A percentile compares a stretch with the other conserved stretches of the same genome.
Evolutionary conservation across 2,113 vertebrate genomes (phyloP).

Genomic region (Odobenus rosmarus): DNA sequence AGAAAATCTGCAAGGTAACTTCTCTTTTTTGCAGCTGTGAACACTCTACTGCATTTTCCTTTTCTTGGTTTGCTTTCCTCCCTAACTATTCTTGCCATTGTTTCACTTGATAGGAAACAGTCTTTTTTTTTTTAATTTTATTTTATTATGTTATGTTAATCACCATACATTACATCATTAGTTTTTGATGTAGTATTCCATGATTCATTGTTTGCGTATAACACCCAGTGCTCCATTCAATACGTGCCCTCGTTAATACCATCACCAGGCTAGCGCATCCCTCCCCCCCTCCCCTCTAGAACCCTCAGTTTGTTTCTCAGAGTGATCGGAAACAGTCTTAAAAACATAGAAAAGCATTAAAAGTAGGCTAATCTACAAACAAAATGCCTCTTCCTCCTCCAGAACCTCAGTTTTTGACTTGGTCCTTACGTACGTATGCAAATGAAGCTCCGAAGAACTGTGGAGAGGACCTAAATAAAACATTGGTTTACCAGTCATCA

Average conservation of each 20-base stretch:
- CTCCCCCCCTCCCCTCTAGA: no score
- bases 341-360: not conserved
- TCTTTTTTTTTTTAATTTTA: not conserved
- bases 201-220: no score
- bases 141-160: no score
- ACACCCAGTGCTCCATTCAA: no score
- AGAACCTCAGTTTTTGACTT: constrained; percentile 16
- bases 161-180: no score
- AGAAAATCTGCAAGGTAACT: not conserved
- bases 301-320: no score
- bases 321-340: constrained; percentile 21
- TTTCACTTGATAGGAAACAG: constrained; percentile 34
- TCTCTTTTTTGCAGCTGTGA: constrained; percentile 4
- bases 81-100: not conserved
- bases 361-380: not conserved
- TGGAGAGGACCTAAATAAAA: constrained; percentile 67
- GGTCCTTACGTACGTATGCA: constrained; percentile 60
- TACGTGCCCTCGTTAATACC: no score
- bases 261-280: no score
- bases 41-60: not conserved
- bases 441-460: constrained; percentile 59
- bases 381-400: not conserved
- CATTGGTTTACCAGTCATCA: constrained; percentile 66
- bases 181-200: no score
- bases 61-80: not conserved